Base-by-base conservation (phyloP, 2,113 vertebrate species). In the Pterocles gutturalis region DNA sequence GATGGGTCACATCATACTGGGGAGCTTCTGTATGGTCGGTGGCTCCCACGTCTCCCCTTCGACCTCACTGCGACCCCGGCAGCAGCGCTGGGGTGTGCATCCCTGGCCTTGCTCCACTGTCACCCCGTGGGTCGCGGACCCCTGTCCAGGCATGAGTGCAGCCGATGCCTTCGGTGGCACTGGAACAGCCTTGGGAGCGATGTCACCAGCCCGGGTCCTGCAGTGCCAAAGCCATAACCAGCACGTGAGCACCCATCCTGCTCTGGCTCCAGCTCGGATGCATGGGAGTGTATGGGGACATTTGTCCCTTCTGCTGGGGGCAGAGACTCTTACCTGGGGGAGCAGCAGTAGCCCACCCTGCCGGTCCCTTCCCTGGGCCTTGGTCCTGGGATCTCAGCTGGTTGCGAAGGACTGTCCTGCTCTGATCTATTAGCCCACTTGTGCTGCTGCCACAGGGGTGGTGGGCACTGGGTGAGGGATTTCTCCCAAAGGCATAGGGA, bases 181-280 rank as follows among this genome's bases (percentile, higher is more conserved):
- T 2, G 66, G 66, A 49, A 14, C 1, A 24, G 46, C 8, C 3
- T 0, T 10, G 49, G 64, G 58, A 89, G 45, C 2, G 3, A 5
- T 26, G 62, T 9, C 36, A 28, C 17, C 58, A 38, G 51, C 43
- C 43, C 24, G 0, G n/a, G 24, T 45, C 36, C 28, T 22, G 62
- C 36, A 25, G 61, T 1, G 1, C 67, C 22, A 2, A 19, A 46
- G 51, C n/a, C 11, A 19, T 34, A 26, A 43, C 46, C 31, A 7
- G 26, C 8, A 3, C 18, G 0, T 1, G 33, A 62, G 7, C 26
- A 16, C 43, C 45, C 41, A 10, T 28, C 22, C 28, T 36, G 0
- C 22, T 8, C 49, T 17, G 28, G 28, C 21, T n/a, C 34, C 17
- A 16, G 28, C 4, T 17, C 5, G n/a, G 43, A 17, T n/a, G 49